Conservation (phyloP, 2,113 vertebrate genomes). For the Callopanchax toddi region DNA sequence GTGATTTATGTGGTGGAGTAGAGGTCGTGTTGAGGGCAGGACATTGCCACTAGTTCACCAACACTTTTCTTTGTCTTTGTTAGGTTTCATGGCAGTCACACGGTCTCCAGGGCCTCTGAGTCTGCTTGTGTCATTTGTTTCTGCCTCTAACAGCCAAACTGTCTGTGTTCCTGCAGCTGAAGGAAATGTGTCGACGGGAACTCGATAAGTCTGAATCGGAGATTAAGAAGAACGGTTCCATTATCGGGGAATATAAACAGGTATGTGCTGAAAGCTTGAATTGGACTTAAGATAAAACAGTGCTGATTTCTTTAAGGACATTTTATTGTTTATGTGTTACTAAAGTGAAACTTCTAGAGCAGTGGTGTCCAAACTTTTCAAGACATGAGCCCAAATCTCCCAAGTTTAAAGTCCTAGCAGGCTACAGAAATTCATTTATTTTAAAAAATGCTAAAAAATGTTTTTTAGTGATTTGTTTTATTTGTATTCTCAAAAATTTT, state of each 20-base stretch:
- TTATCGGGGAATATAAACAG: conserved; percentile 99
- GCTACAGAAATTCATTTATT: too few species aligned
- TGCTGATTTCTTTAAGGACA: too few species aligned
- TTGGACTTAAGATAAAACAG: too few species aligned
- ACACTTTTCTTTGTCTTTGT: conserved; percentile 46
- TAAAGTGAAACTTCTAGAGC: too few species aligned
- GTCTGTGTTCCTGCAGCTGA: conserved; percentile 82
- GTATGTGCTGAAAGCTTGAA: conserved; percentile 66
- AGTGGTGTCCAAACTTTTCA: too few species aligned
- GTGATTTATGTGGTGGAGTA: conserved; percentile 45
- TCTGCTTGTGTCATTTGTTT: conserved; percentile 36
- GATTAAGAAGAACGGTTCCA: conserved; percentile 97
- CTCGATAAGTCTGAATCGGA: conserved; percentile 96
- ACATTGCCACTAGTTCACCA: conserved; percentile 49
- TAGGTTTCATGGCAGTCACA: conserved; percentile 36
- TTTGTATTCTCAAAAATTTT: too few species aligned
- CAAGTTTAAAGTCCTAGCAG: too few species aligned
- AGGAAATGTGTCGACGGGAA: conserved; percentile 97
- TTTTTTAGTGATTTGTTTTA: too few species aligned
- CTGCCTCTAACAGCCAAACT: conserved; percentile 24
- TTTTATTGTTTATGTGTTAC: too few species aligned
- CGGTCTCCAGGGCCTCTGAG: conserved; percentile 36
- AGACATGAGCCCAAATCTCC: too few species aligned
- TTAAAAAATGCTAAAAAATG: too few species aligned
- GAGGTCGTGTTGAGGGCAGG: conserved; percentile 38